Percentiles rank a stretch among this genome's conserved stretches.
These are phyloP conservation scores for Baryphthengus martii DNA, from an alignment of 2,113 vertebrate genomes.

Conservation along the genomic window DNA sequence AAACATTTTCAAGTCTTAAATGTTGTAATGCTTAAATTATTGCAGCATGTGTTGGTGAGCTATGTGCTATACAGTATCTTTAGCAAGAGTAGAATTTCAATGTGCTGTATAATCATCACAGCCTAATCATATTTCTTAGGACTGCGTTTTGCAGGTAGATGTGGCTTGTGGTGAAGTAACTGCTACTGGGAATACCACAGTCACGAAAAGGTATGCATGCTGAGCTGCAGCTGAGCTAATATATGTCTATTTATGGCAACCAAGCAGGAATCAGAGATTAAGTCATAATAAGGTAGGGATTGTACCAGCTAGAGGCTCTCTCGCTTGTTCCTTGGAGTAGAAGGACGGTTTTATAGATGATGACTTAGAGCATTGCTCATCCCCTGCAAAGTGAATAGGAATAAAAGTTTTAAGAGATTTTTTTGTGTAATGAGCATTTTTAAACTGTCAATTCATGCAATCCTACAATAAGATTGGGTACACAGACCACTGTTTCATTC, in stretches of 20 bases:
- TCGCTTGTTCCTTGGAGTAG: slow-evolving; percentile 1
- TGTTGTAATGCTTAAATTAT: background rate
- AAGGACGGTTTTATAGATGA: background rate
- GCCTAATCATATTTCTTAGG: background rate
- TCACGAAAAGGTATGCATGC: slow-evolving; percentile 4
- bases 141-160: background rate
- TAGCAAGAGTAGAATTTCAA: background rate
- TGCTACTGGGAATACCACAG: background rate
- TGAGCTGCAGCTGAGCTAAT: slow-evolving; percentile 34
- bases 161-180: slow-evolving; percentile 7
- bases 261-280: slow-evolving; percentile 35
- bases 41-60: background rate
- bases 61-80: background rate
- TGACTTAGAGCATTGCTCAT: slow-evolving; percentile 7
- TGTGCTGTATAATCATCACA: background rate
- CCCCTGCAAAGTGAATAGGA: background rate
- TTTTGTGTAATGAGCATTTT: background rate
- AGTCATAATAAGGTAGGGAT: slow-evolving; percentile 31
- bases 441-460: background rate
- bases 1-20: background rate
- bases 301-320: background rate
- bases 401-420: background rate
- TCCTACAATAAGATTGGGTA: background rate
- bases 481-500: background rate
- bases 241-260: slow-evolving; percentile 40